Evolutionary conservation across 2,797 vertebrate genomes (phyloP), one percentile per base, ranked within the genome.

Genomic region (Poecilia gillii): DNA sequence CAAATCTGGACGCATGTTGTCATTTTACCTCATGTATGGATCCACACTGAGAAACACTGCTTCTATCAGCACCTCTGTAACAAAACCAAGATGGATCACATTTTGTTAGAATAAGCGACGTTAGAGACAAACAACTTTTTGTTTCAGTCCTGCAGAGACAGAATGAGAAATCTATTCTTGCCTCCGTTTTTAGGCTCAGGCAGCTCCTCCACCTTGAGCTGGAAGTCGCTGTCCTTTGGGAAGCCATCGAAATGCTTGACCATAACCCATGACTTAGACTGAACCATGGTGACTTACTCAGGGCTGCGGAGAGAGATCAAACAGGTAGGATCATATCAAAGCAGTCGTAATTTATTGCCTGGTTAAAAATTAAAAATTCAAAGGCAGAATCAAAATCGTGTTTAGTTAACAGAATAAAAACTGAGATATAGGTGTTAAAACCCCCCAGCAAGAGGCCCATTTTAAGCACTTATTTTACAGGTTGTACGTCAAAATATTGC

Each of bases 21-120:
- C 51, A 28, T 36, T 85, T 39, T 94, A 98, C 97, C 98, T 97
- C 97, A 99, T 98, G 85, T 99, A 99, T 23, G 98, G 97, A 87
- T 99, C 97, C 55, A 99, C 95, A 25, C 97, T 97, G 81, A 98
- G 96, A 89, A 97, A 98, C 81, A 96, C 85, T 0, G 97, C 96
- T 92, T 97, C 97, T 90, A 98, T 90, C 85, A 99, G 93, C 47
- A 98, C 91, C 87, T 99, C 98, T 99, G 86, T 73, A 96, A 66
- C 4, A 73, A 72, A 75, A 73, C 43, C 2, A 20, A 68, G 39
- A 28, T 47, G 3, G n/a, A 33, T 9, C 3, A 11, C n/a, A 82
- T 5, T 74, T 14, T 41, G 25, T 74, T n/a, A 68, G 47, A 25
- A 3, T 36, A 16, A 72, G 57, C 41, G 0, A 41, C 31, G 12